Conservation (phyloP, 2,797 vertebrate species). For the Pseudochirops corinnae region DNA sequence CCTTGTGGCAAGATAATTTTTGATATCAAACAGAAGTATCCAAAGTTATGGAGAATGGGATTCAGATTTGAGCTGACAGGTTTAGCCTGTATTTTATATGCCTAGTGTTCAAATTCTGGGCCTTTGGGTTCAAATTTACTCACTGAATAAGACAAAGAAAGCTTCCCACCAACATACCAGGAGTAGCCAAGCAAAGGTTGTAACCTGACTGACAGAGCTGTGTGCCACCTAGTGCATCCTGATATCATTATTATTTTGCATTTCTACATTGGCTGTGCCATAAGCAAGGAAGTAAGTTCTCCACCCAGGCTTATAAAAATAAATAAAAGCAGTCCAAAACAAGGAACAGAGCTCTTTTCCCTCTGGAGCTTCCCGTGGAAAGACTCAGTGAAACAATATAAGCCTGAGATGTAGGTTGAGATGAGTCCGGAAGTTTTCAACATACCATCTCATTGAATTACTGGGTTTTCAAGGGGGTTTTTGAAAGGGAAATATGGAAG, state of each 20-base stretch:
- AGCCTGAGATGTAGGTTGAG: slow-evolving; percentile 28
- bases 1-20: not conserved
- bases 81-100: not conserved
- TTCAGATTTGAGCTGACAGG: not conserved
- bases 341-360: slow-evolving; percentile 10
- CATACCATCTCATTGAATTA: not conserved
- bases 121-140: not conserved
- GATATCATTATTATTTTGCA: slow-evolving; percentile 67
- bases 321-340: slow-evolving; percentile 76
- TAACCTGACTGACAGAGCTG: slow-evolving; percentile 8
- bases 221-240: slow-evolving; percentile 53
- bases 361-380: slow-evolving; percentile 47
- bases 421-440: slow-evolving; percentile 64
- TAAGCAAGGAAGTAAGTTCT: slow-evolving; percentile 71
- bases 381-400: slow-evolving; percentile 49
- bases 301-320: slow-evolving; percentile 72
- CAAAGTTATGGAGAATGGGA: slow-evolving; percentile 7
- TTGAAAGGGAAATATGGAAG: slow-evolving; percentile 7
- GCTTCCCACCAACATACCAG: slow-evolving; percentile 57
- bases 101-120: slow-evolving; percentile 4
- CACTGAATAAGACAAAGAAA: slow-evolving; percentile 38
- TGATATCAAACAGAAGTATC: slow-evolving; percentile 2
- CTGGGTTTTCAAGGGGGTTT: slow-evolving; percentile 71
- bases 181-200: slow-evolving; percentile 58
- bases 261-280: slow-evolving; percentile 46